Evolutionary conservation across 2,113 vertebrate genomes (phyloP).

Genomic region (Bostrychus sinensis): DNA sequence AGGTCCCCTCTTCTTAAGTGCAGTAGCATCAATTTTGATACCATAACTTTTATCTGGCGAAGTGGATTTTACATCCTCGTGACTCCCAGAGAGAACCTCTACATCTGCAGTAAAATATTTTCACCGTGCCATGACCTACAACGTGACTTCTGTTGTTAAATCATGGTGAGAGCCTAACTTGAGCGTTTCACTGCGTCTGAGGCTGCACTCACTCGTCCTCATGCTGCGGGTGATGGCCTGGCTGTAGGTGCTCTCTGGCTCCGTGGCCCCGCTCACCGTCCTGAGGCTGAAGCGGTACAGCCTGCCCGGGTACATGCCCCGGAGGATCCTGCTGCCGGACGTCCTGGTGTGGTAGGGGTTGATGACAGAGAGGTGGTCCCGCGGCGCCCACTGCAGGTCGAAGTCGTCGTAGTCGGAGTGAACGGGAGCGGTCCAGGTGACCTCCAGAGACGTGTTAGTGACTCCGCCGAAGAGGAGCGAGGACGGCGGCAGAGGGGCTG

Average conservation of each 20-base stretch:
- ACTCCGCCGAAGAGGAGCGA: conserved; percentile 87
- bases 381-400: conserved; percentile 89
- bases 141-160: too few species aligned
- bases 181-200: background rate
- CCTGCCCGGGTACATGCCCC: conserved; percentile 89
- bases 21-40: too few species aligned
- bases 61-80: too few species aligned
- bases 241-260: conserved; percentile 81
- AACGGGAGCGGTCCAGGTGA: conserved; percentile 88
- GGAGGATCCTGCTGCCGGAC: conserved; percentile 80
- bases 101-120: too few species aligned
- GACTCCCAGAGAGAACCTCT: too few species aligned
- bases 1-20: too few species aligned
- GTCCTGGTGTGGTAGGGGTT: conserved; percentile 86
- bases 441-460: conserved; percentile 89
- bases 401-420: conserved; percentile 92
- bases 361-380: conserved; percentile 84
- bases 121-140: too few species aligned
- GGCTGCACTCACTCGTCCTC: conserved; percentile 87
- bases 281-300: conserved; percentile 88
- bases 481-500: conserved; percentile 87
- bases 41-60: too few species aligned
- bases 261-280: conserved; percentile 80
- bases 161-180: too few species aligned
- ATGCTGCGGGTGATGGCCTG: conserved; percentile 82